Evolutionary conservation across 2,113 vertebrate genomes (phyloP).

Genomic region (Junco hyemalis): DNA sequence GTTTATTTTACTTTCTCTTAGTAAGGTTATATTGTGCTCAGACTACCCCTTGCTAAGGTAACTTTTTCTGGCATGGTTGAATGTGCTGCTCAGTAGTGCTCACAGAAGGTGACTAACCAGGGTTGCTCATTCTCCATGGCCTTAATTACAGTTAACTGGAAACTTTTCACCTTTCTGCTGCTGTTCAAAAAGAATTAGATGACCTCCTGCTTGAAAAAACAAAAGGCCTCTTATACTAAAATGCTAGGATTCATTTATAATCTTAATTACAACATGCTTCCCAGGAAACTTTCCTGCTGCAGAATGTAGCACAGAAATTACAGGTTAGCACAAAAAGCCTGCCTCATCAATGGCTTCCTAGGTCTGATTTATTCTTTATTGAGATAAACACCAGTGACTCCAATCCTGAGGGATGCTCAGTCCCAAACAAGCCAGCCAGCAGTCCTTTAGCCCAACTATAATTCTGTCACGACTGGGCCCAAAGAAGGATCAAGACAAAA

Average conservation of each 20-base stretch:
- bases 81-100: neutral
- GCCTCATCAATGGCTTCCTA: neutral
- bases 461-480: neutral
- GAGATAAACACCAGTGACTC: neutral
- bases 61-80: neutral
- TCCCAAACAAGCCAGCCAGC: neutral
- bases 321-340: neutral
- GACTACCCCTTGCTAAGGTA: neutral
- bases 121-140: conserved; percentile 1
- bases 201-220: neutral
- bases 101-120: neutral
- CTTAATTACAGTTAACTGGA: neutral
- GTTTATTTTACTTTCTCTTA: neutral
- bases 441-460: neutral
- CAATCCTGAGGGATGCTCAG: neutral
- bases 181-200: neutral
- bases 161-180: conserved; percentile 14
- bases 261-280: conserved; percentile 8
- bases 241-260: neutral
- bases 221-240: neutral
- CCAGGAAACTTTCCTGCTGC: neutral
- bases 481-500: neutral
- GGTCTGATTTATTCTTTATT: neutral
- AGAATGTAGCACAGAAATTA: neutral
- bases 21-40: neutral